phyloP scores from a whole-genome alignment of 2,888 invertebrate species.

The Thymelicus sylvestris region DNA sequence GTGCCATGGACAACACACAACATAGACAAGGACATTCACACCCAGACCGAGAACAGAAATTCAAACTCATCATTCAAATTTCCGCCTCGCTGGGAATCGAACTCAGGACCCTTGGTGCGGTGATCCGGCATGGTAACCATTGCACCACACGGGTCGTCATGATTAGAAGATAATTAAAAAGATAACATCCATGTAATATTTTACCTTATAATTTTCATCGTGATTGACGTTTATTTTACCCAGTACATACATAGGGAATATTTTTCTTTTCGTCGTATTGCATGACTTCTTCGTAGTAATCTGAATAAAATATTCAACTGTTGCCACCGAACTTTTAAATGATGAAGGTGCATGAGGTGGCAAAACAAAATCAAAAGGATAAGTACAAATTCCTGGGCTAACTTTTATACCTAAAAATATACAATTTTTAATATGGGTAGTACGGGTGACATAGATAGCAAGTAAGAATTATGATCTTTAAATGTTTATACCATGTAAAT shows the following conservation, averaged over 20 bases:
- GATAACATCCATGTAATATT: neutral
- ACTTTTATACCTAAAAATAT: conserved; percentile 57
- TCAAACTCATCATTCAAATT: no score
- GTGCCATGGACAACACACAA: no score
- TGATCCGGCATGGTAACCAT: no score
- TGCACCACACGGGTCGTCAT: no score
- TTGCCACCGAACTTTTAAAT: conserved; percentile 67
- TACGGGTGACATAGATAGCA: no score
- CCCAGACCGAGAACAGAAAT: no score
- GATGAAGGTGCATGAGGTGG: conserved; percentile 69
- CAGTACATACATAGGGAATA: conserved; percentile 57
- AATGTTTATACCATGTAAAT: conserved; percentile 50
- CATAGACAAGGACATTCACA: no score
- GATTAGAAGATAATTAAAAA: neutral
- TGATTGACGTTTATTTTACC: conserved; percentile 66
- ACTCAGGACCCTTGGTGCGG: no score
- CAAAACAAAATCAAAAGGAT: conserved; percentile 69
- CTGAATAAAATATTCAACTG: conserved; percentile 64
- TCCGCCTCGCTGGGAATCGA: no score
- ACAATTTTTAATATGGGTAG: neutral
- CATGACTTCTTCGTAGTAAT: conserved; percentile 60
- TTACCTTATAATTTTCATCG: conserved; percentile 60
- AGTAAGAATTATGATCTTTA: neutral
- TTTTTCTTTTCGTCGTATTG: conserved; percentile 53
- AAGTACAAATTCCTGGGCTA: conserved; percentile 59